phyloP scores from a whole-genome alignment of 2,888 invertebrate species.

The Stegana nigrithorax region DNA sequence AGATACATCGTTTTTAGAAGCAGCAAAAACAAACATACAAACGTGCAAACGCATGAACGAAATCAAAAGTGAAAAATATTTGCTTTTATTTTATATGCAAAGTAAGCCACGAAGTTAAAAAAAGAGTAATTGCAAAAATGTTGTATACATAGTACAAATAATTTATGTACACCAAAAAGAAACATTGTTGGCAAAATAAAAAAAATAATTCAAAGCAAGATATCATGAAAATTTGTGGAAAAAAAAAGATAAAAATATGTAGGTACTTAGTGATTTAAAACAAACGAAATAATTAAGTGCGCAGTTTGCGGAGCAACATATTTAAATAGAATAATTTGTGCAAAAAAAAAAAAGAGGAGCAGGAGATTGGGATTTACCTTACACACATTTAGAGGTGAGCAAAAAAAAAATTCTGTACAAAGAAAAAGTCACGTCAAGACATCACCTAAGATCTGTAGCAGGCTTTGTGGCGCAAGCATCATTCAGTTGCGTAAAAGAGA shows the following conservation, averaged over 20 bases:
- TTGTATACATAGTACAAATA: constrained; percentile 47
- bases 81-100: not conserved
- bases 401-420: too few relatives aligned
- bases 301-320: too few relatives aligned
- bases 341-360: too few relatives aligned
- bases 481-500: too few relatives aligned
- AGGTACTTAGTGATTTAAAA: constrained; percentile 5
- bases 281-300: constrained; percentile 30
- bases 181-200: constrained; percentile 23
- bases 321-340: too few relatives aligned
- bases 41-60: too few relatives aligned
- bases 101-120: too few relatives aligned
- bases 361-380: too few relatives aligned
- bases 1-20: not conserved
- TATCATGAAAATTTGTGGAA: constrained; percentile 41
- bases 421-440: too few relatives aligned
- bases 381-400: constrained; percentile 8
- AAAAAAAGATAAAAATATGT: not conserved
- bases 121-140: too few relatives aligned
- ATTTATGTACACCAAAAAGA: constrained; percentile 50
- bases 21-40: constrained; percentile 29
- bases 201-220: too few relatives aligned
- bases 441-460: constrained; percentile 3
- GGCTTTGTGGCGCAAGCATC: constrained; percentile 3
- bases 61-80: constrained; percentile 7